Evolutionary conservation across 2,888 invertebrate genomes (phyloP).

Genomic region (Podotricha telesiphe): DNA sequence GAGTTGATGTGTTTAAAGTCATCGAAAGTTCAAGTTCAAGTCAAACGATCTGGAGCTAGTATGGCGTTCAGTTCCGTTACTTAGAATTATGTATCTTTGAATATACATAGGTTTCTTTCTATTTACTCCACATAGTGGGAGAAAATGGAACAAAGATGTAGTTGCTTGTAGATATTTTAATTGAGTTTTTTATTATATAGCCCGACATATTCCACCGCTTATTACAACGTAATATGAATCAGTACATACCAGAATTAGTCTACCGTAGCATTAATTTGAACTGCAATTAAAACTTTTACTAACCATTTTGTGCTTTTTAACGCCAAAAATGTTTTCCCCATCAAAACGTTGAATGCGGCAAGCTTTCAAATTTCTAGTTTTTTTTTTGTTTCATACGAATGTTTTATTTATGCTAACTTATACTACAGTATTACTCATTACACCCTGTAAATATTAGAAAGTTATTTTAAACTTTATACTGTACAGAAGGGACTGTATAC

Average conservation of each 20-base stretch:
- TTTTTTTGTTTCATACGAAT: conserved; percentile 5
- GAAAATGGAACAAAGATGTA: too few relatives aligned
- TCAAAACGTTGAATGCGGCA: neutral
- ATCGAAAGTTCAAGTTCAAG: too few relatives aligned
- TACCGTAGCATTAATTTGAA: conserved; percentile 64
- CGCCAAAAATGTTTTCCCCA: conserved; percentile 48
- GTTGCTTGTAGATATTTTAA: too few relatives aligned
- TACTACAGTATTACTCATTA: neutral
- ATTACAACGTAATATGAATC: neutral
- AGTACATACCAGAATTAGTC: conserved; percentile 44
- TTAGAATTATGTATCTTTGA: too few relatives aligned
- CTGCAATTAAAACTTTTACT: conserved; percentile 72
- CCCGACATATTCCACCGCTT: neutral
- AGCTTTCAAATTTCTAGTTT: neutral
- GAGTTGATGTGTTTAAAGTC: too few relatives aligned
- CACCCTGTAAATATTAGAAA: neutral
- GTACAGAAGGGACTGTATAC: too few relatives aligned
- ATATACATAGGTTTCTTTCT: too few relatives aligned
- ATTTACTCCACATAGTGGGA: too few relatives aligned
- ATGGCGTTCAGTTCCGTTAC: too few relatives aligned
- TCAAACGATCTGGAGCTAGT: too few relatives aligned
- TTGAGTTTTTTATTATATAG: too few relatives aligned
- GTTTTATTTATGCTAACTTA: neutral
- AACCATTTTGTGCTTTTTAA: conserved; percentile 58
- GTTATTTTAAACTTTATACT: too few relatives aligned